Base-by-base conservation (phyloP, 2,113 vertebrate species). In the Channa argus region DNA sequence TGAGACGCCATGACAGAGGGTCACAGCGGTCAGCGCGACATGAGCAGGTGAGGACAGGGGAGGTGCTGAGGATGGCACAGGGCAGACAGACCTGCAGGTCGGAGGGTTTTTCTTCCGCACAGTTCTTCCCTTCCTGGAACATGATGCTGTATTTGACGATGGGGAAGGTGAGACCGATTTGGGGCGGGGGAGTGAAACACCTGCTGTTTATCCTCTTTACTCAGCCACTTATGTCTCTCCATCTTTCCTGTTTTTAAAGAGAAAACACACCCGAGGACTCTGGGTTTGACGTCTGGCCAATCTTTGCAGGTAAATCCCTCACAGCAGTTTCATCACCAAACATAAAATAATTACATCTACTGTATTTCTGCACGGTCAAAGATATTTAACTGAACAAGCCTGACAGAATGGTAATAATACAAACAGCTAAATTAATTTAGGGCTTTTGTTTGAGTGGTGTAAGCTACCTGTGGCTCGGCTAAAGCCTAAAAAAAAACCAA, bases 41-140 rank as follows among this genome's bases (percentile, higher is more conserved):
- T 38, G 60, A 52, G 63, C 63, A 79, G 84, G 71, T 64, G 66
- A 24, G 13, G 52, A 44, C 59, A 60, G 10, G 3, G 53, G 24
- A 24, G 24, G 24, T 24, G 24, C 24, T 24, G 24, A 24, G 24
- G 24, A 24, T 24, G 24, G 24, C 24, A 24, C 38, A 5, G 65
- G 55, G 63, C 0, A 2, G 34, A 36, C 46, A 6, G 50, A 50
- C 1, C 0, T 13, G 55, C 44, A 37, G 63, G 63, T 13, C 15
- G 62, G 41, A 51, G 63, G 46, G 24, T 24, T 71, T 72, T 77
- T 80, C 78, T 84, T 80, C 77, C 76, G 68, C 62, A 15, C 38
- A 7, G 47, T 69, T 66, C 65, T 56, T 41, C 52, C 58, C 83
- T 86, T 87, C 81, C 82, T 84, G 82, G 75, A 88, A 90, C 72